Evolutionary conservation across 2,888 invertebrate genomes (phyloP).

Genomic region (Steinernema carpocapsae): DNA sequence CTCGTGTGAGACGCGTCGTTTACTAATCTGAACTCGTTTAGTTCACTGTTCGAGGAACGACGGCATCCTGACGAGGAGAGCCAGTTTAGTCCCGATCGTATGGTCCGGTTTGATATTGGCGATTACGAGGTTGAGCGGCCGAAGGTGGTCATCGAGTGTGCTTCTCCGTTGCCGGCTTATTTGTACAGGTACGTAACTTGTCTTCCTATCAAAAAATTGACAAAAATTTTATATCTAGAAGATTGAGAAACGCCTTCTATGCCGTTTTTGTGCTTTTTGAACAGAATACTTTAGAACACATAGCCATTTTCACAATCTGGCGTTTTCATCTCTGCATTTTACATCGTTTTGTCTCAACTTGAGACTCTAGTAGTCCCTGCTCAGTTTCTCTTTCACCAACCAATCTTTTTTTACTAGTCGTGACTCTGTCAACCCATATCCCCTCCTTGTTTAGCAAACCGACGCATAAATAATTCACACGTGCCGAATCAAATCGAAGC

Average conservation of each 20-base stretch:
- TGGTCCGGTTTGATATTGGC: conserved; percentile 5
- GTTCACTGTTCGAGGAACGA: neutral
- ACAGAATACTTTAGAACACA: too few relatives aligned
- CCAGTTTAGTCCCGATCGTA: conserved; percentile 5
- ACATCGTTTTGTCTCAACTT: too few relatives aligned
- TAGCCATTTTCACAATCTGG: too few relatives aligned
- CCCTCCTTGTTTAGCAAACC: too few relatives aligned
- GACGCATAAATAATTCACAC: neutral
- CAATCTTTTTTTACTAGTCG: too few relatives aligned
- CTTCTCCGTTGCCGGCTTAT: neutral
- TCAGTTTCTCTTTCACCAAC: too few relatives aligned
- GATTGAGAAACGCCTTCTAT: too few relatives aligned
- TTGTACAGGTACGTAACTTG: neutral
- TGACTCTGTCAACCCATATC: too few relatives aligned
- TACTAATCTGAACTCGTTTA: neutral
- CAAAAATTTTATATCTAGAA: too few relatives aligned
- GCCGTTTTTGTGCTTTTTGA: too few relatives aligned
- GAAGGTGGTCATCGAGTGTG: neutral
- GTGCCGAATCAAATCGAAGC: conserved; percentile 3
- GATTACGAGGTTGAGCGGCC: neutral
- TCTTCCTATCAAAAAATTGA: neutral
- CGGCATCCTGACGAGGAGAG: neutral
- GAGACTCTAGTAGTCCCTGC: too few relatives aligned
- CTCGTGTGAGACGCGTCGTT: neutral
- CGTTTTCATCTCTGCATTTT: too few relatives aligned